Conservation (phyloP, 2,888 invertebrate species). For the Gari tellinella region DNA sequence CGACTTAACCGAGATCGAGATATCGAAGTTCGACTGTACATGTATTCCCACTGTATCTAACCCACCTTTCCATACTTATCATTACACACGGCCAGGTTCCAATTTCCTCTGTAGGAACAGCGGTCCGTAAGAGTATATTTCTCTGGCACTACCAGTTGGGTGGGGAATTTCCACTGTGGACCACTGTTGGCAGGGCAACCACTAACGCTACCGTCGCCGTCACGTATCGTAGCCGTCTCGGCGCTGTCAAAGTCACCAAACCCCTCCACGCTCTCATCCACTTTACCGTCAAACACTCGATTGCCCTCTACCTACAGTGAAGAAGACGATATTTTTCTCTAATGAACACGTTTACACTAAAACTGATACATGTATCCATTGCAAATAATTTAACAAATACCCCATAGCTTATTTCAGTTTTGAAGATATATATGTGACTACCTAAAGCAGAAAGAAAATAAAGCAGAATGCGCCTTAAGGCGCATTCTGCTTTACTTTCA, state of each 20-base stretch:
- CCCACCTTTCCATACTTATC: slow-evolving; percentile 28
- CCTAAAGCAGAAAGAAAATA: no score
- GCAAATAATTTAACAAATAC: no score
- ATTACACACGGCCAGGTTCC: slow-evolving; percentile 16
- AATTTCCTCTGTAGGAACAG: slow-evolving; percentile 20
- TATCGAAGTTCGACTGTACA: no score
- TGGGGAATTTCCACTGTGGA: not conserved
- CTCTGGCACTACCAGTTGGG: slow-evolving; percentile 16
- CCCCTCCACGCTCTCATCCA: slow-evolving; percentile 6
- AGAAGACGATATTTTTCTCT: no score
- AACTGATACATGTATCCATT: no score
- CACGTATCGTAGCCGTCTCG: slow-evolving; percentile 27
- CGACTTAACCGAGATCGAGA: no score
- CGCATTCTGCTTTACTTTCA: no score
- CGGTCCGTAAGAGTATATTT: not conserved
- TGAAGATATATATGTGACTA: no score
- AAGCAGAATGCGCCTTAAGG: no score
- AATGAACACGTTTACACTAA: no score
- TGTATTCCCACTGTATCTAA: no score
- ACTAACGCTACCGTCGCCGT: slow-evolving; percentile 20
- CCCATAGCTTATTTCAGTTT: no score
- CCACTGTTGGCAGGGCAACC: slow-evolving; percentile 13
- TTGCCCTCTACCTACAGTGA: slow-evolving; percentile 7
- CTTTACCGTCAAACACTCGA: slow-evolving; percentile 29
- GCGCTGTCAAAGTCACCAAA: slow-evolving; percentile 11